These are phyloP conservation scores for Pteronura brasiliensis DNA, from an alignment of 2,113 vertebrate genomes.

Conservation along the genomic window DNA sequence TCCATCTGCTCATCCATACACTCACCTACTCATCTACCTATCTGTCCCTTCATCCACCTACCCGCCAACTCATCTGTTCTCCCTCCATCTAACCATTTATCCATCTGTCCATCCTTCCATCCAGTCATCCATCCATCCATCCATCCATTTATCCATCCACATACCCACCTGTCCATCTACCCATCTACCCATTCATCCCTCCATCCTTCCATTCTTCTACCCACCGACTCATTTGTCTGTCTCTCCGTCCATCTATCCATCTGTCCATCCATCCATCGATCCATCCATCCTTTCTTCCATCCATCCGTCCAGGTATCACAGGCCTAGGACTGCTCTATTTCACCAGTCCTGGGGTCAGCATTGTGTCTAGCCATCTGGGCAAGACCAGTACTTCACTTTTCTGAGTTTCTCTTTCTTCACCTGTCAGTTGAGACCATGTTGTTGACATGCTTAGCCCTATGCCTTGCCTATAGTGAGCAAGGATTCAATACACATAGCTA, in stretches of 20 bases:
- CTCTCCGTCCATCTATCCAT: neutral
- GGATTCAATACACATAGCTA: neutral
- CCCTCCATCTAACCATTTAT: neutral
- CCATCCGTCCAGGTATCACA: neutral
- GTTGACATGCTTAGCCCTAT: neutral
- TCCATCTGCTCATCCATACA: too few species aligned
- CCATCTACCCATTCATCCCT: neutral
- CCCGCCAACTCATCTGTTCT: accelerated
- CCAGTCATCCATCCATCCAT: neutral
- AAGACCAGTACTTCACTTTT: neutral
- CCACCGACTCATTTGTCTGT: too few species aligned
- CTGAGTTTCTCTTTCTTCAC: neutral
- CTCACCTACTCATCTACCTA: neutral
- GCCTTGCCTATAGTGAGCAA: neutral
- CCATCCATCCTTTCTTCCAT: too few species aligned
- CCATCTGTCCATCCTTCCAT: accelerated
- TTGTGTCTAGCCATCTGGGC: neutral
- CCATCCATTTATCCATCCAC: neutral
- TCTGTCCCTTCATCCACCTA: accelerated
- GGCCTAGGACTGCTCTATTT: neutral
- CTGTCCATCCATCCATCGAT: too few species aligned
- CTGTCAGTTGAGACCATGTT: neutral
- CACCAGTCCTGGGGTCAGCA: neutral
- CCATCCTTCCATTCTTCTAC: accelerated
- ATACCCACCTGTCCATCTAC: neutral